phyloP scores from a whole-genome alignment of 92 coral and sea anemone genomes.

The Porites rus region DNA sequence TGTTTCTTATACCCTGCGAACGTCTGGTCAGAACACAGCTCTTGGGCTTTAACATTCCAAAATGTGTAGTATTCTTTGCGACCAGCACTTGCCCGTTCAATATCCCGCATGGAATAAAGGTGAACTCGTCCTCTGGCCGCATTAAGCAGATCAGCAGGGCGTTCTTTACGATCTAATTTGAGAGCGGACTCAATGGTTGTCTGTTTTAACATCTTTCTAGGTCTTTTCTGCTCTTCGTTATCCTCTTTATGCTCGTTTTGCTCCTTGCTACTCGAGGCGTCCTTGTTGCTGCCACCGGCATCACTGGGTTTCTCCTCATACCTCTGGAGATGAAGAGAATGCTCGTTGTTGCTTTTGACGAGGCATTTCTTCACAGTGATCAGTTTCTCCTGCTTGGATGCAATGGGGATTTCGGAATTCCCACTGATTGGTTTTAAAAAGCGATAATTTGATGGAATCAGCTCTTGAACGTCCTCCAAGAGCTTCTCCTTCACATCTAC shows the following conservation, averaged over 20 bases:
- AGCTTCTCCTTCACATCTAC: neutral
- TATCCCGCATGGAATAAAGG: conserved; percentile 22
- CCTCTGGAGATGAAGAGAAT: too few relatives aligned
- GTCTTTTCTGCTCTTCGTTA: too few relatives aligned
- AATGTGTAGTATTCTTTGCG: conserved; percentile 35
- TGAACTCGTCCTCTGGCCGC: conserved; percentile 48
- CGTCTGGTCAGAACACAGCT: conserved; percentile 40
- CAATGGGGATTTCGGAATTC: neutral
- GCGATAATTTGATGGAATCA: neutral
- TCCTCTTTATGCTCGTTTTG: too few relatives aligned
- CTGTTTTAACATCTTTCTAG: too few relatives aligned
- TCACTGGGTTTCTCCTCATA: too few relatives aligned
- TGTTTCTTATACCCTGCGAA: conserved; percentile 28
- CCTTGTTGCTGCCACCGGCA: too few relatives aligned
- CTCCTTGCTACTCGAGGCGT: too few relatives aligned
- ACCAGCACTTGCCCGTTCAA: conserved; percentile 37
- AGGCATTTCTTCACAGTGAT: too few relatives aligned
- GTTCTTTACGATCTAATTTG: neutral
- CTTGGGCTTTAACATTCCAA: conserved; percentile 36
- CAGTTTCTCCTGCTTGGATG: too few relatives aligned
- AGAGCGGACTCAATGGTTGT: conserved; percentile 1
- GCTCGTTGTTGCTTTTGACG: too few relatives aligned
- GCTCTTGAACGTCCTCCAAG: neutral
- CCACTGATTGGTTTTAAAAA: neutral
- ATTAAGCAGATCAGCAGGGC: conserved; percentile 26